phyloP scores from a whole-genome alignment of 2,797 vertebrate genomes.

The Eidolon dupreanum region DNA sequence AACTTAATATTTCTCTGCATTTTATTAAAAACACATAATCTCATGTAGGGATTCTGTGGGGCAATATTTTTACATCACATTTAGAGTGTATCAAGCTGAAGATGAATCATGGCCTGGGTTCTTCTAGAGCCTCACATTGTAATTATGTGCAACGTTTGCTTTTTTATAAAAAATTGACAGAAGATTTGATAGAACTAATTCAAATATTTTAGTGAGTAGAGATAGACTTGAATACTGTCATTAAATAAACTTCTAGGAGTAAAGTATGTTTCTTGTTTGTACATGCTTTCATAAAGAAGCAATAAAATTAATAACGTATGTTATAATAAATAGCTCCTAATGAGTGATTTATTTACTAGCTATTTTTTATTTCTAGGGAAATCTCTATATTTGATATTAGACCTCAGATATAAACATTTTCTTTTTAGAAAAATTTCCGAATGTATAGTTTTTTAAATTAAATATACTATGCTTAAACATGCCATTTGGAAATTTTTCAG shows the following conservation, averaged over 20 bases:
- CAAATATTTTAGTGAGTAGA: conserved; percentile 34
- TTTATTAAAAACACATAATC: conserved; percentile 5
- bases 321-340: conserved; percentile 3
- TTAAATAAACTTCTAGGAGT: conserved; percentile 34
- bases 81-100: conserved; percentile 35
- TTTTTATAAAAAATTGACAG: background rate
- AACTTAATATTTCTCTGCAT: background rate
- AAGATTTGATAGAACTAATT: background rate
- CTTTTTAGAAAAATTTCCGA: conserved; percentile 24
- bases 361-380: background rate
- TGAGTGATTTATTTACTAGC: background rate
- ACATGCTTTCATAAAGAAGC: conserved; percentile 36
- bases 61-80: background rate
- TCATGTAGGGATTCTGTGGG: background rate
- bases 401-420: background rate
- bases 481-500: conserved; percentile 7
- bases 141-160: conserved; percentile 12
- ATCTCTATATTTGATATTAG: background rate
- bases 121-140: background rate
- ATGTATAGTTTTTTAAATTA: background rate
- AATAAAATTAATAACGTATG: conserved; percentile 34
- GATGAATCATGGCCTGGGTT: background rate
- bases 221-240: background rate
- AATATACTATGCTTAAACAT: background rate
- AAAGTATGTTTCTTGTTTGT: conserved; percentile 43